Evolutionary conservation across 2,113 vertebrate species (phyloP).

Genomic region (Oceanodroma tethys): DNA sequence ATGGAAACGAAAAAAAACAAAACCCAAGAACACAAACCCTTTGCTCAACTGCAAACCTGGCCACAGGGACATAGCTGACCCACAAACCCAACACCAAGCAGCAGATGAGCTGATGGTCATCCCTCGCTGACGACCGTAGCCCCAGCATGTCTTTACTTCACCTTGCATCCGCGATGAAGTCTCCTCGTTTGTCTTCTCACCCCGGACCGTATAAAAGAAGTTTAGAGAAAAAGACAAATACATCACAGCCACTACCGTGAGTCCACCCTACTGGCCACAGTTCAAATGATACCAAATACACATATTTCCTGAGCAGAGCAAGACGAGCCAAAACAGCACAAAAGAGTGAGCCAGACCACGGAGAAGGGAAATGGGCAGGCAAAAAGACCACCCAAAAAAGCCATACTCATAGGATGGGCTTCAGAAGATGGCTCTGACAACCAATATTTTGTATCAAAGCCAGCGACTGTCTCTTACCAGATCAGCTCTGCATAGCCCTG

Average conservation of each 20-base stretch:
- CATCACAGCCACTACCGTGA: neutral
- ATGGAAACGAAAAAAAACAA: neutral
- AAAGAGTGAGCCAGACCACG: neutral
- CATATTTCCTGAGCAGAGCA: neutral
- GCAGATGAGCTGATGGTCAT: neutral
- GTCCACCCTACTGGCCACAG: neutral
- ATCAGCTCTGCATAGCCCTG: accelerated
- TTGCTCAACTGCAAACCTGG: neutral
- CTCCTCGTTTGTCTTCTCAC: neutral
- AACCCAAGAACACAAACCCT: neutral
- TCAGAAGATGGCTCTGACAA: neutral
- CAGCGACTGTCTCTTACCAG: neutral
- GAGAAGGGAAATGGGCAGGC: neutral
- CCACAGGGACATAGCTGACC: neutral
- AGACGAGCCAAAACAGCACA: neutral
- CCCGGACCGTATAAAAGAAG: neutral
- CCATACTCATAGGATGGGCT: neutral
- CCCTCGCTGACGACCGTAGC: neutral
- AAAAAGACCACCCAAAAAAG: neutral
- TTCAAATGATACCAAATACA: neutral
- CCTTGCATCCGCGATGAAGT: neutral
- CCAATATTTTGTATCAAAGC: neutral
- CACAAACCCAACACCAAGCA: neutral
- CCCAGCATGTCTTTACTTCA: neutral
- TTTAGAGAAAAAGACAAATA: neutral